Percentiles rank a stretch among this genome's conserved stretches.
phyloP scores from a whole-genome alignment of 2,888 invertebrate species.

The Drymonia ruficornis region DNA sequence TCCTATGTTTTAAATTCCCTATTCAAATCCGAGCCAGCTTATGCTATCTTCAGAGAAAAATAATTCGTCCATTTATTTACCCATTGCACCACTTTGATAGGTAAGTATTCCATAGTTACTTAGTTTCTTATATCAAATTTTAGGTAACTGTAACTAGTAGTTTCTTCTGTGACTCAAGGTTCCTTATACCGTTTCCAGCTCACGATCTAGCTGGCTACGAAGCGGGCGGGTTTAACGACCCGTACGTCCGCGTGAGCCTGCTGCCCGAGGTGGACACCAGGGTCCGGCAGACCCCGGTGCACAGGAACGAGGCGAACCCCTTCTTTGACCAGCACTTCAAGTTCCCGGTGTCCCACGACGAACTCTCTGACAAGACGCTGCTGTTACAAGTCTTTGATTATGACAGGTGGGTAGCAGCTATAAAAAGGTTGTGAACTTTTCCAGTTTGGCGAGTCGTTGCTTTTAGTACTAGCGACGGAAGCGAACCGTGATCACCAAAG shows the following conservation, averaged over 20 bases:
- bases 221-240: slow-evolving; percentile 95
- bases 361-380: slow-evolving; percentile 91
- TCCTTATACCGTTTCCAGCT: slow-evolving; percentile 75
- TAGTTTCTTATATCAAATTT: no score
- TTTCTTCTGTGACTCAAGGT: neutral
- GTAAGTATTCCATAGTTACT: no score
- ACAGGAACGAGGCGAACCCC: slow-evolving; percentile 93
- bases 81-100: no score
- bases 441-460: no score
- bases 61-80: no score
- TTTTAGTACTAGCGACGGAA: no score
- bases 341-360: slow-evolving; percentile 95
- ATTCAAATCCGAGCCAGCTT: no score
- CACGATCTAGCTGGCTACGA: slow-evolving; percentile 93
- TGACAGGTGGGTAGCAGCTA: slow-evolving; percentile 74
- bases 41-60: no score
- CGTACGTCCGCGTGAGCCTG: slow-evolving; percentile 92
- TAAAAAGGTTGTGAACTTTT: no score
- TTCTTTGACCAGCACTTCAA: slow-evolving; percentile 97
- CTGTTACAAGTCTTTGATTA: slow-evolving; percentile 89
- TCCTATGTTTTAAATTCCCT: no score
- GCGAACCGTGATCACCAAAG: no score
- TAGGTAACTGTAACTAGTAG: no score
- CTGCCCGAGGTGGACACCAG: slow-evolving; percentile 94
- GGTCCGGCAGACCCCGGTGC: slow-evolving; percentile 93